These are phyloP conservation scores for Caenorhabditis afra DNA, from an alignment of 2,888 invertebrate genomes.

Conservation along the genomic window DNA sequence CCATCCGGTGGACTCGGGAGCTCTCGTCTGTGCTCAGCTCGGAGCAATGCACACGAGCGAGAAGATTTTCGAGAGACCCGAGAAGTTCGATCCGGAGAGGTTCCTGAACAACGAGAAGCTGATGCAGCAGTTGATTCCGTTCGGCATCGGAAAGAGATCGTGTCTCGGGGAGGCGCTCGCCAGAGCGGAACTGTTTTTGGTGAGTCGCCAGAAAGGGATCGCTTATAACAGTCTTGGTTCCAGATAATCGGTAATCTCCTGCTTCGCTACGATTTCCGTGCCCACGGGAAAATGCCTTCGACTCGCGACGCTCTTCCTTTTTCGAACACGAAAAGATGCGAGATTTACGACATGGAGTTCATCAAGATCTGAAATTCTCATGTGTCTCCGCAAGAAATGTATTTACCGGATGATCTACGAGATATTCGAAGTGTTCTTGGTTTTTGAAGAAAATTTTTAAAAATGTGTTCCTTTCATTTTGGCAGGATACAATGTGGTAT, in stretches of 20 bases:
- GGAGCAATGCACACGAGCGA: slow-evolving; percentile 54
- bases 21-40: slow-evolving; percentile 55
- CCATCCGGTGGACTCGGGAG: slow-evolving; percentile 22
- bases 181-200: slow-evolving; percentile 62
- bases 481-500: slow-evolving; percentile 6
- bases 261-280: slow-evolving; percentile 29
- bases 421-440: not conserved
- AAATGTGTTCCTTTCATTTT: not conserved
- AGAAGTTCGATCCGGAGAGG: slow-evolving; percentile 56
- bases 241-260: slow-evolving; percentile 54
- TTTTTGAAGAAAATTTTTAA: not conserved
- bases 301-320: slow-evolving; percentile 18
- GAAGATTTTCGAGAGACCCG: slow-evolving; percentile 39
- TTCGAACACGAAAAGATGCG: slow-evolving; percentile 18
- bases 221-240: too few relatives aligned
- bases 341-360: slow-evolving; percentile 23
- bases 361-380: not conserved
- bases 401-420: not conserved
- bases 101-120: slow-evolving; percentile 49
- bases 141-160: slow-evolving; percentile 61
- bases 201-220: too few relatives aligned
- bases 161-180: slow-evolving; percentile 64
- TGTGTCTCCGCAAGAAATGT: not conserved
- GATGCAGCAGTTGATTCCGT: slow-evolving; percentile 50
- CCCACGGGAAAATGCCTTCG: slow-evolving; percentile 12